These are phyloP conservation scores for Cetonia aurata DNA, from an alignment of 2,888 invertebrate genomes.

Conservation along the genomic window DNA sequence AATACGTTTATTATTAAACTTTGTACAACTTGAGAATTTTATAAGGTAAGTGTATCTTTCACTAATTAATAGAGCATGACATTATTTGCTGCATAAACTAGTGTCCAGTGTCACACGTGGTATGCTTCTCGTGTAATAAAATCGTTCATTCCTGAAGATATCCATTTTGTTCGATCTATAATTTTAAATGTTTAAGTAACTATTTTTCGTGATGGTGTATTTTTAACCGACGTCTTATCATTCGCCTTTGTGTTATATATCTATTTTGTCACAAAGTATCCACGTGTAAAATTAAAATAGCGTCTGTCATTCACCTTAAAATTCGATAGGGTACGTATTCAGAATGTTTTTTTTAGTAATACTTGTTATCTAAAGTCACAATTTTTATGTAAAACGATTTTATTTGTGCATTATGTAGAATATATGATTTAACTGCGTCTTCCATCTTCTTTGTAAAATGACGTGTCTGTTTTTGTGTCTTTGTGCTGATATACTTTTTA, in stretches of 20 bases:
- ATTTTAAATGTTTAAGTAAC: background rate
- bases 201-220: background rate
- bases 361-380: too few relatives aligned
- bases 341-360: too few relatives aligned
- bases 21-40: slow-evolving; percentile 53
- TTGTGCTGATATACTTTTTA: too few relatives aligned
- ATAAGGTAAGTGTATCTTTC: slow-evolving; percentile 50
- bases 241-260: background rate
- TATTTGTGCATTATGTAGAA: too few relatives aligned
- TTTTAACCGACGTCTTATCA: background rate
- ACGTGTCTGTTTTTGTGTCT: too few relatives aligned
- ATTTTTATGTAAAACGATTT: too few relatives aligned
- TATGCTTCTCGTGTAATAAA: slow-evolving; percentile 19
- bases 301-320: slow-evolving; percentile 51
- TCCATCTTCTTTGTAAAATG: too few relatives aligned
- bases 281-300: slow-evolving; percentile 50
- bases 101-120: slow-evolving; percentile 51
- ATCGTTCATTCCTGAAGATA: slow-evolving; percentile 4
- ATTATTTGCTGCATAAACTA: slow-evolving; percentile 46
- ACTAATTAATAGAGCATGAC: slow-evolving; percentile 46
- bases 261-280: slow-evolving; percentile 37
- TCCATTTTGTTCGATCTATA: slow-evolving; percentile 9
- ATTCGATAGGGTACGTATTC: slow-evolving; percentile 22
- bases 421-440: too few relatives aligned
- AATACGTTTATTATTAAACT: slow-evolving; percentile 52